Percentiles rank a stretch among this genome's conserved stretches.
These are phyloP conservation scores for Tetanocera ferruginea DNA, from an alignment of 2,888 invertebrate species.

Conservation along the genomic window DNA sequence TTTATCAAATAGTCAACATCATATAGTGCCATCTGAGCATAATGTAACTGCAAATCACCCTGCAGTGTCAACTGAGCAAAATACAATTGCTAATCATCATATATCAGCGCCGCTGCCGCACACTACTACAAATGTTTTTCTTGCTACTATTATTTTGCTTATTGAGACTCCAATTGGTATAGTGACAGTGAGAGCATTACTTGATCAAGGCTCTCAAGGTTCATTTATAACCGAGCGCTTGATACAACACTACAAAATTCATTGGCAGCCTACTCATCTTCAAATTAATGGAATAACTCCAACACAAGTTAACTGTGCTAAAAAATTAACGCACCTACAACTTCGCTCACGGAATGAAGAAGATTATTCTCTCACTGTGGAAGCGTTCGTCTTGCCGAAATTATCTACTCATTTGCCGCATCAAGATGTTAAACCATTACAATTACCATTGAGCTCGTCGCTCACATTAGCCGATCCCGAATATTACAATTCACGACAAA, in stretches of 20 bases:
- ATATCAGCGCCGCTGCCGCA: neutral
- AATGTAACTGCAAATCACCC: neutral
- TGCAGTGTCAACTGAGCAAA: neutral
- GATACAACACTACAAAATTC: neutral
- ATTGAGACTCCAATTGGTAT: neutral
- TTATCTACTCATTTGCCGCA: neutral
- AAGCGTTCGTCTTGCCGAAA: neutral
- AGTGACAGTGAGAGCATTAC: neutral
- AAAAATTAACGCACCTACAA: neutral
- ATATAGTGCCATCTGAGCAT: neutral
- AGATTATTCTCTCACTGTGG: neutral
- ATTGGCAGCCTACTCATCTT: neutral
- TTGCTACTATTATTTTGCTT: neutral
- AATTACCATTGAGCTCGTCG: too few relatives aligned
- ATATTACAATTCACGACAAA: too few relatives aligned
- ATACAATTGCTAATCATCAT: neutral
- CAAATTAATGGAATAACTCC: neutral
- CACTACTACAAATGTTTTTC: neutral
- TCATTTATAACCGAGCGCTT: neutral
- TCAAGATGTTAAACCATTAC: too few relatives aligned
- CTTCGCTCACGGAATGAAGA: neutral
- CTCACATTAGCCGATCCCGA: too few relatives aligned
- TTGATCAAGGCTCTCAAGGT: neutral
- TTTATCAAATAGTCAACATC: neutral
- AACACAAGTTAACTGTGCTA: neutral